Evolutionary conservation across 2,888 invertebrate genomes (phyloP), one percentile per base, ranked within the genome.

Genomic region (Aleiodes testaceus): DNA sequence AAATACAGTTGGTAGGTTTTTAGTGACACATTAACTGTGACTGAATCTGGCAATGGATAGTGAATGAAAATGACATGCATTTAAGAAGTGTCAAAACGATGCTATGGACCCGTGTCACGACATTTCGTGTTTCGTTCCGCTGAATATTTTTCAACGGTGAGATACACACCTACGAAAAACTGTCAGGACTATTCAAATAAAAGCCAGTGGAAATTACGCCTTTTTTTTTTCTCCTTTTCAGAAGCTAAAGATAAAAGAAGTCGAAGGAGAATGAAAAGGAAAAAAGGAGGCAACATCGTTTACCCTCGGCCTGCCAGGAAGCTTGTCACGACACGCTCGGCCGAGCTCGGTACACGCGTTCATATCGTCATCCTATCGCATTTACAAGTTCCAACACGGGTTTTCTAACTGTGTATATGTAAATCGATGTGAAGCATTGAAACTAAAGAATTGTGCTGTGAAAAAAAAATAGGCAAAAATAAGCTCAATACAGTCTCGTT

Each of bases 281-380:
- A 59, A 59, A 36, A 42, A 18, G 50, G 49, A 50, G 49, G 30
- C 66, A 70, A 47, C 50, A 36, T 42, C 36, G 63, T 69, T 69
- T 63, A 69, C 69, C 64, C 69, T 64, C 66, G 26, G 50, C 67
- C 44, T 61, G 61, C 67, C 44, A 66, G 61, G 66, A 66, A 66
- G 70, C 61, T 70, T 70, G 70, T 70, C 70, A 70, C 70, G 70
- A 70, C 66, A 70, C 66, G 70, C 61, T 70, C 22, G 66, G 66
- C 70, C 66, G 61, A 7, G 44, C 70, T 69, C 53, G 30, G 45
- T 70, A 70, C 66, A 70, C 66, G 50, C 49, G 55, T 55, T 66
- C 59, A 45, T 66, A 66, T 70, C 66, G 50, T 70, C 52, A 42
- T 70, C 59, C 66, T 66, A 70, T 70, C 70, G 70, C 66, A 70